These are phyloP conservation scores for Tridacna crocea DNA, from an alignment of 2,888 invertebrate species.

Conservation along the genomic window DNA sequence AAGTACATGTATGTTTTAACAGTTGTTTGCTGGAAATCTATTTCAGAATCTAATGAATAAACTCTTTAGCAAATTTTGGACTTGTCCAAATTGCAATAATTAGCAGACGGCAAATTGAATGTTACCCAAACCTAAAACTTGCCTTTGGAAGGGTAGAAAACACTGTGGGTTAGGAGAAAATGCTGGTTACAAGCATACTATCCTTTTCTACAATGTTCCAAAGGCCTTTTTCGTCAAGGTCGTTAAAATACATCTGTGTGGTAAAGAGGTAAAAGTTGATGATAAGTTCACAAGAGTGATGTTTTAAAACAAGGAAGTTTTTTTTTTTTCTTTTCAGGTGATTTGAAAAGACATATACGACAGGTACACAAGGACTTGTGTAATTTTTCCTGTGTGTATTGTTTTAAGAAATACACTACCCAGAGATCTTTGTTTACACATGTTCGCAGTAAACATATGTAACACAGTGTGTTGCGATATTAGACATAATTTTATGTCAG, in stretches of 20 bases:
- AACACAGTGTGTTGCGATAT: not conserved
- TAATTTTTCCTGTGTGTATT: slow-evolving; percentile 30
- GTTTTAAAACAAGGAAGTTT: too few relatives aligned
- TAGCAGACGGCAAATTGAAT: too few relatives aligned
- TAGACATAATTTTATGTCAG: too few relatives aligned
- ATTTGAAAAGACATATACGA: slow-evolving; percentile 40
- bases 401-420: slow-evolving; percentile 28
- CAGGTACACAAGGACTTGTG: slow-evolving; percentile 25
- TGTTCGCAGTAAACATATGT: slow-evolving; percentile 21
- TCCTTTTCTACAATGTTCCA: not conserved
- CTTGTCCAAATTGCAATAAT: too few relatives aligned
- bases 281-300: too few relatives aligned
- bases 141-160: not conserved
- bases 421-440: slow-evolving; percentile 31
- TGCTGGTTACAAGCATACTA: not conserved
- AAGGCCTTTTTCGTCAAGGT: not conserved
- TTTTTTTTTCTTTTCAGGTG: slow-evolving; percentile 26
- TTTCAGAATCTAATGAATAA: too few relatives aligned
- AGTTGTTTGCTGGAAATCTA: too few relatives aligned
- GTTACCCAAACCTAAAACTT: too few relatives aligned
- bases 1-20: too few relatives aligned
- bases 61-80: too few relatives aligned
- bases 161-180: not conserved
- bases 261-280: not conserved
- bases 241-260: not conserved